Evolutionary conservation across 2,888 invertebrate species (phyloP), one percentile per base, ranked within the genome.

Genomic region (Phlogophora meticulosa): DNA sequence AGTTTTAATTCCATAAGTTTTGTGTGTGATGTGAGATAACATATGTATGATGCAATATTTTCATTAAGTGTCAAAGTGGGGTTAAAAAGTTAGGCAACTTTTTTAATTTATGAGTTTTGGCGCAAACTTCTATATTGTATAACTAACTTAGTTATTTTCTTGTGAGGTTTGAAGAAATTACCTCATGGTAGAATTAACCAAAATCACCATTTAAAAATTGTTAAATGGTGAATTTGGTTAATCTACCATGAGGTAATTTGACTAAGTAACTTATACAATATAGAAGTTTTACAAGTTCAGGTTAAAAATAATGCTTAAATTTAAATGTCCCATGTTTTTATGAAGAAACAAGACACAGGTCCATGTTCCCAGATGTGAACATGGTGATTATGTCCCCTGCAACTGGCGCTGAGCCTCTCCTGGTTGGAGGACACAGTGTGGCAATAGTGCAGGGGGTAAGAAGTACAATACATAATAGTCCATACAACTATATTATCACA

Each of bases 281-380:
- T n/a, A n/a, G n/a, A n/a, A n/a, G n/a, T n/a, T n/a, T n/a, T n/a
- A n/a, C n/a, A n/a, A n/a, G n/a, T n/a, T n/a, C n/a, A n/a, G n/a
- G n/a, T n/a, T n/a, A n/a, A n/a, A n/a, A n/a, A n/a, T n/a, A n/a
- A n/a, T n/a, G n/a, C n/a, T n/a, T n/a, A n/a, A n/a, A n/a, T n/a
- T n/a, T n/a, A n/a, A n/a, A n/a, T 28, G 86, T 90, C 58, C 80
- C 86, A 90, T 85, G 86, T 56, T 76, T 85, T 83, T 84, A 90
- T 90, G 88, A 80, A 89, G 84, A 80, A 66, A 81, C 64, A 78
- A 78, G 75, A 75, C 82, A 86, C 52, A 66, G 32, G 69, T 67
- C 78, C 56, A 22, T 82, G 67, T 61, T 63, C 53, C 88, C 85
- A 87, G 89, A 90, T 90, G 90, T 85, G 82, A 81, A 71, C 83